Evolutionary conservation across 2,888 invertebrate genomes (phyloP), one percentile per base, ranked within the genome.

Genomic region (Desoria tigrina): DNA sequence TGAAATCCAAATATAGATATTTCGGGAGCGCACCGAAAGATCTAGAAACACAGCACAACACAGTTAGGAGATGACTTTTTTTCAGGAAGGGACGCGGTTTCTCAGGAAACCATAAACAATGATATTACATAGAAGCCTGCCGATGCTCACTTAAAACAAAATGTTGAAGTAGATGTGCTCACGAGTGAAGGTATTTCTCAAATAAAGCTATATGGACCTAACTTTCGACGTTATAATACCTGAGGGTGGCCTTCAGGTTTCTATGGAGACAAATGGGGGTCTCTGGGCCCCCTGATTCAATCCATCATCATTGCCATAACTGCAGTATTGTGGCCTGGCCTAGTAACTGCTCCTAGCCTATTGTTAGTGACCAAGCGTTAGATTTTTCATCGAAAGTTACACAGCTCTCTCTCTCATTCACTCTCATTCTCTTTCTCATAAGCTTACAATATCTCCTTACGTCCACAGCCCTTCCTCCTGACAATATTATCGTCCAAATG

Each of bases 211-310:
- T 66, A 42, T 55, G 45, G 60, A 64, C 50, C 55, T 66, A 66
- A 66, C 69, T 72, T 76, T 73, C 72, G 63, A 68, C 63, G 73
- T 76, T 76, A 72, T 76, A 76, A 74, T 65, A 72, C 66, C 61
- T 65, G 65, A 69, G 69, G 68, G 67, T 72, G 74, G 73, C 76
- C 76, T 76, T 76, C 76, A 74, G 66, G 59, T 59, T 61, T 62
- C 63, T 56, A 42, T 37, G 57, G 53, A 49, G 42, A 61, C 21
- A 21, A 55, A 56, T 51, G 64, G 68, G 71, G 65, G 61, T 42
- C 42, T 26, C 23, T 51, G 51, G 37, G 49, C 58, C 49, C 58
- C 57, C 24, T 57, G 27, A 11, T 28, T 45, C 21, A 21, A 45
- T 16, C n/a, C 45, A 39, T 21, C 45, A 45, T 16, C 39, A 45